A percentile compares a stretch with the other conserved stretches of the same genome.
Conservation (phyloP, 2,113 vertebrate genomes). For the Erythrolamprus reginae region DNA sequence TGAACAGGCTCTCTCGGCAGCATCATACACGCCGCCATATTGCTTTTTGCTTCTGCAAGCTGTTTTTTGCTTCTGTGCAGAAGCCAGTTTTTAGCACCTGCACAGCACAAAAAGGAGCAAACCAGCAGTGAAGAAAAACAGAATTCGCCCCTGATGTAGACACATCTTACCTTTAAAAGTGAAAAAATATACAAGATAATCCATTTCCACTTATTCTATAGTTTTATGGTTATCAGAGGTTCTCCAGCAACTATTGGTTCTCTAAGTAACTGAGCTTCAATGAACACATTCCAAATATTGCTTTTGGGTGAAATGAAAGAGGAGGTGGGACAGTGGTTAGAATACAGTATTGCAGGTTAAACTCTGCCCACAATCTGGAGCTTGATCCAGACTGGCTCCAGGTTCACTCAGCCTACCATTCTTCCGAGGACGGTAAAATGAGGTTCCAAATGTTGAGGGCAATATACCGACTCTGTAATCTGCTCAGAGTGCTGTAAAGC, state of each 20-base stretch:
- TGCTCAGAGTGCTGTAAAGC: background rate
- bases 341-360: background rate
- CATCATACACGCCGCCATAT: too few relatives aligned
- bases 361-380: background rate
- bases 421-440: background rate
- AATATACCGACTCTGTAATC: background rate
- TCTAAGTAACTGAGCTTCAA: background rate
- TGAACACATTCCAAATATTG: background rate
- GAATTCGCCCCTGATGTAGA: background rate
- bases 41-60: too few relatives aligned
- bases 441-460: background rate
- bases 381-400: background rate
- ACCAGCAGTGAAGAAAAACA: too few relatives aligned
- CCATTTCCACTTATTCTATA: background rate
- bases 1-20: too few relatives aligned
- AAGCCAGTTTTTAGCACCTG: too few relatives aligned
- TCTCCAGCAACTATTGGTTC: background rate
- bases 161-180: background rate
- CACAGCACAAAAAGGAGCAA: too few relatives aligned
- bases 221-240: background rate
- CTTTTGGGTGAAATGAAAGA: background rate
- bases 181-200: background rate
- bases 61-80: too few relatives aligned
- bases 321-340: background rate
- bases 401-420: background rate